phyloP scores from a whole-genome alignment of 2,888 invertebrate species.

The Pachycephus smyrnensis region DNA sequence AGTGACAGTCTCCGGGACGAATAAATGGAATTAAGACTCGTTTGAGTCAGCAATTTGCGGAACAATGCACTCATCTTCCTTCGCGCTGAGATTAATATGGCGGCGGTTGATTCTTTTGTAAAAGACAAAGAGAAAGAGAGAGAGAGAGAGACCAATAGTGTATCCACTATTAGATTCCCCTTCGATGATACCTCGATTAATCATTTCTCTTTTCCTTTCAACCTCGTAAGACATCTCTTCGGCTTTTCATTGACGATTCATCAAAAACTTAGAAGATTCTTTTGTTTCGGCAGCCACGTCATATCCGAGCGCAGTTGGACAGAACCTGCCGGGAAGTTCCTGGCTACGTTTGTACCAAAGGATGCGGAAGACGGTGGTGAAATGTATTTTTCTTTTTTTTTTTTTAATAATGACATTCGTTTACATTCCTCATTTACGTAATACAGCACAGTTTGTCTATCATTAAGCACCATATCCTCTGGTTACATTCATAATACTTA shows the following conservation, averaged over 20 bases:
- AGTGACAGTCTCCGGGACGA: neutral
- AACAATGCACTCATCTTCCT: neutral
- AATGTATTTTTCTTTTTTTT: neutral
- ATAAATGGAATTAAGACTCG: neutral
- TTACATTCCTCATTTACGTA: neutral
- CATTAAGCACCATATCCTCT: neutral
- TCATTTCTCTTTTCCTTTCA: neutral
- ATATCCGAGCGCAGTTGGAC: neutral
- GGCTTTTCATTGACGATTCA: neutral
- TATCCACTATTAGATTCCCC: neutral
- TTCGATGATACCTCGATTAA: neutral
- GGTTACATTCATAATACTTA: neutral
- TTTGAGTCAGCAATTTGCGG: neutral
- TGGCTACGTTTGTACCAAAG: neutral
- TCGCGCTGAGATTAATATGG: neutral
- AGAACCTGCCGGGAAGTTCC: neutral
- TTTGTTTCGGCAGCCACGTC: constrained; percentile 5
- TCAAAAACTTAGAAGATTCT: neutral
- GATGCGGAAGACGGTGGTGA: neutral
- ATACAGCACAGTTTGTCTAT: neutral
- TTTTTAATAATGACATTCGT: neutral
- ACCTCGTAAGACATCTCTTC: neutral
- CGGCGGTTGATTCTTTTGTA: neutral
- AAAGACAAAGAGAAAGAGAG: neutral
- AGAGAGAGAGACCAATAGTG: neutral